Evolutionary conservation across 92 coral and sea anemone genomes (phyloP), one percentile per base, ranked within the genome.

Genomic region (Porites divaricata): DNA sequence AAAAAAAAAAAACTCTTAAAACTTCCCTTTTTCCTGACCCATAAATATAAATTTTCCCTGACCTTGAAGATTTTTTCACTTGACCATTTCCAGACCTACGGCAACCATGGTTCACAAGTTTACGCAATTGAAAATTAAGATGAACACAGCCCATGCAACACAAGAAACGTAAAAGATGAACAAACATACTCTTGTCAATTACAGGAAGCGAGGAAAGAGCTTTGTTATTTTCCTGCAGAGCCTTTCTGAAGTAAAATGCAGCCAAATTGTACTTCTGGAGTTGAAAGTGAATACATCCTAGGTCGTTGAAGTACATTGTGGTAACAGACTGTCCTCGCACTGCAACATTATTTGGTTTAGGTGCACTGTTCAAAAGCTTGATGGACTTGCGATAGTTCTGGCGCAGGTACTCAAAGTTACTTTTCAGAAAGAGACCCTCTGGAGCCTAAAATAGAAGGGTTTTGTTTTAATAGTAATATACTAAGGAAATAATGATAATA

Each of bases 241-340:
- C 96, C 88, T 86, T 92, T 80, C 99, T 91, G 86, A 93, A 97
- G 87, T 97, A 97, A 87, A 95, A 93, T 50, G 98, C 98, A 7
- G 97, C 99, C 53, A 97, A 82, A 87, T 95, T 95, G 88, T 92
- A 97, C 77, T 97, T 97, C 86, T 95, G 97, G 93, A 97, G 91
- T 76, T 97, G 99, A 74, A 83, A 97, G 85, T 97, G 99, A 76
- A 97, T 93, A 80, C 99, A 97, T 26, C 99, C 99, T 19, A 97
- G 89, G 81, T 95, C 90, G 80, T 93, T 97, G 88, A 84, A 97
- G 90, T 97, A 97, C 99, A 97, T 97, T 21, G 99, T 93, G 83
- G 93, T 87, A 2, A 95, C 75, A 19, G 95, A 89, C 85, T 97
- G 97, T 1, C 99, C 99, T 24, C 91, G 87, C 28, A 91, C 92